Evolutionary conservation across 2,888 invertebrate genomes (phyloP), one percentile per base, ranked within the genome.

Genomic region (Halictus quadricinctus): DNA sequence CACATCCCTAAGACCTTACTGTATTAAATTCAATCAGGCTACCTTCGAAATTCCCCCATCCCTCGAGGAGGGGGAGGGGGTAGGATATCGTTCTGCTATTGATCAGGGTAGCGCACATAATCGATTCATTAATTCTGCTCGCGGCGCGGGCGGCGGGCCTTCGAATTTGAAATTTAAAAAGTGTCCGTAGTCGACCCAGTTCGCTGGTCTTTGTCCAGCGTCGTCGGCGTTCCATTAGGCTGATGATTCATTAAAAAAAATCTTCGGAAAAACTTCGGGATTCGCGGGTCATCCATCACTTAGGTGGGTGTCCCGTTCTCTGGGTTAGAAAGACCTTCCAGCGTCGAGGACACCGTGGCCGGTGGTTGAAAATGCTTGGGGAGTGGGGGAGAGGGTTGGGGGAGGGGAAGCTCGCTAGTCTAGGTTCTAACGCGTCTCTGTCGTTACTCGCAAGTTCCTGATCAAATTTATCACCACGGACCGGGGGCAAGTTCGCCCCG

Each of bases 211-310:
- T 73, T 36, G 43, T n/a, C 48, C 48, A 10, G 25, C 18, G 60
- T 66, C 48, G 46, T 76, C 15, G 46, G 18, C 46, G 64, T 58
- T 43, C 69, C 70, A 58, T 54, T 50, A 70, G n/a, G 58, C 21
- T 25, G 48, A 69, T 46, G 69, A 75, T 43, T 43, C 60, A 36
- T 72, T 79, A 69, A 69, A 79, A 64, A 64, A 73, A 73, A 69
- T 58, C 74, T 70, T 46, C 25, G 54, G 41, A 60, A 79, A 76
- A 76, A 29, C 50, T 80, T 36, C 15, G 43, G 54, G 29, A 76
- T 78, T 72, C 77, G 25, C 70, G 12, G 77, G 70, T 78, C 43
- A 70, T 78, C 77, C 77, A 78, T 78, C 77, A 78, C 54, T 72
- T 54, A 78, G 41, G 43, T 41, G 29, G 64, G 15, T 15, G 25